Conservation (phyloP, 2,113 vertebrate species). For the Setophaga kirtlandii region DNA sequence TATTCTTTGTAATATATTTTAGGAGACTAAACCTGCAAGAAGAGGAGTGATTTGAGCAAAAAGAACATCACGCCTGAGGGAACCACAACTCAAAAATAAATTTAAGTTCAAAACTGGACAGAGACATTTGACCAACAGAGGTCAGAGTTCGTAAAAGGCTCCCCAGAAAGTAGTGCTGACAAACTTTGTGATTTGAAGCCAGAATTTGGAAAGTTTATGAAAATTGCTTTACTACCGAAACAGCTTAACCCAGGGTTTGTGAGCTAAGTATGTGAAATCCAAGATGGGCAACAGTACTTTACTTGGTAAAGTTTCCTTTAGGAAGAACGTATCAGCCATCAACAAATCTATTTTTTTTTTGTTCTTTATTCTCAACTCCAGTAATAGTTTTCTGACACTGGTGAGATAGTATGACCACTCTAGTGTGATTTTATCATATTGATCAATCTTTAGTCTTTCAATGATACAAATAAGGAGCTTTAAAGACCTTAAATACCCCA, state of each 20-base stretch:
- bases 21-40: neutral
- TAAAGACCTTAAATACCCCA: neutral
- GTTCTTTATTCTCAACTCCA: neutral
- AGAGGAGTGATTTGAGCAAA: neutral
- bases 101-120: neutral
- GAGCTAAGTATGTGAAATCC: neutral
- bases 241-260: neutral
- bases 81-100: neutral
- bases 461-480: neutral
- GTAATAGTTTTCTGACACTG: neutral
- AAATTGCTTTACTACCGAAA: neutral
- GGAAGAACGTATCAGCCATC: neutral
- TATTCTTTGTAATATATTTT: neutral
- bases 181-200: neutral
- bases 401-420: neutral
- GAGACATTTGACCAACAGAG: slow-evolving; percentile 10
- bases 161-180: neutral
- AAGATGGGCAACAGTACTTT: neutral
- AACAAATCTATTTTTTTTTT: neutral
- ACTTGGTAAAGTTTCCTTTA: neutral
- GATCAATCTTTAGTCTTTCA: neutral
- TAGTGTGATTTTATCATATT: neutral
- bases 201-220: neutral
- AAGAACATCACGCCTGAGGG: neutral
- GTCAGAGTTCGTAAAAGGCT: neutral